Evolutionary conservation across 2,113 vertebrate genomes (phyloP), one percentile per base, ranked within the genome.

Genomic region (Osmerus mordax): DNA sequence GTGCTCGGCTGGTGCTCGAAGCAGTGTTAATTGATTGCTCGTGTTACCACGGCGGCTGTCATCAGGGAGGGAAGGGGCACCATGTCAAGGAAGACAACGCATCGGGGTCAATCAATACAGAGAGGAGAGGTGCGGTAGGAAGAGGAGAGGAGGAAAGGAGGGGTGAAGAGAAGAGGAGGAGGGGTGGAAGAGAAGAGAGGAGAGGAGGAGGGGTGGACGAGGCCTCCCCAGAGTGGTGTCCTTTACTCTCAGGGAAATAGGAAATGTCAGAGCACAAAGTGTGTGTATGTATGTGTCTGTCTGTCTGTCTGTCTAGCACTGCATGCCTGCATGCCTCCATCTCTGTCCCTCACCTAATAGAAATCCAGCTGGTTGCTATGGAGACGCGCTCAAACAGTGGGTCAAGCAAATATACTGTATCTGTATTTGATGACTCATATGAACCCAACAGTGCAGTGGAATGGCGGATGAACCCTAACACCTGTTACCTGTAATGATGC

Each of bases 201-300:
- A n/a, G 54, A 56, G 15, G 54, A n/a, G 3, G 54, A 56, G 16
- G 54, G 41, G 8, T 47, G 41, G 41, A 12, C 41, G 41, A 47
- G 41, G 41, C 41, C 8, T 62, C 60, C 23, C 60, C 28, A n/a
- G 60, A 29, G 60, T 28, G 23, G 60, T 62, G 60, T 62, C 60
- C 60, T 62, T 62, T 62, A 62, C 60, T 62, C 60, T 13, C 25
- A 62, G 28, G 25, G 28, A 62, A 62, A 29, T 62, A 16, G 25
- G 28, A 62, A 62, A 62, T 62, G 60, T 62, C 60, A 62, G 60
- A 62, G 25, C 16, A 62, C 21, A 29, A 47, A 47, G 41, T 47
- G 41, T 47, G 41, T 11, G 41, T 47, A 2, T 47, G 41, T 47
- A 6, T 47, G 41, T 12, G 41, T 47, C 41, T 41, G 36, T 41